Conservation (phyloP, 2,888 invertebrate species). For the Laspeyria flexula region DNA sequence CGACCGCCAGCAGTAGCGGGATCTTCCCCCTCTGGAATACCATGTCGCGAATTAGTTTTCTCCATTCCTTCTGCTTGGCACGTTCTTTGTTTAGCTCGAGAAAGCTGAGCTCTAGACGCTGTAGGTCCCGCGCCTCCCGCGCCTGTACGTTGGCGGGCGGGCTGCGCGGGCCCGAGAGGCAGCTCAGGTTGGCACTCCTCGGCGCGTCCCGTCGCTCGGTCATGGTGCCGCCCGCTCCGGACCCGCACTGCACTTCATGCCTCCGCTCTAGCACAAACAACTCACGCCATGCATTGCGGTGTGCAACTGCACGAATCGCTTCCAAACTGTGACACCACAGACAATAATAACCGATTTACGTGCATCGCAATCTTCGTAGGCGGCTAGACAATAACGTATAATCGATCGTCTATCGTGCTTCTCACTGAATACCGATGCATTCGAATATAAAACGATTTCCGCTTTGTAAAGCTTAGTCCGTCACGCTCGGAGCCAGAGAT, state of each 20-base stretch:
- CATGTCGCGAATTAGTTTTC: slow-evolving; percentile 86
- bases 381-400: slow-evolving; percentile 66
- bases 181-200: slow-evolving; percentile 61
- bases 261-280: slow-evolving; percentile 61
- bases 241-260: slow-evolving; percentile 60
- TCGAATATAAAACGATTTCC: slow-evolving; percentile 61
- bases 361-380: slow-evolving; percentile 72
- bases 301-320: slow-evolving; percentile 72
- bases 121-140: slow-evolving; percentile 68
- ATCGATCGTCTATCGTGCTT: slow-evolving; percentile 74
- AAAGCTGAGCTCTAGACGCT: slow-evolving; percentile 81
- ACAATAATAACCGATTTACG: slow-evolving; percentile 72
- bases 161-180: slow-evolving; percentile 62
- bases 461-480: slow-evolving; percentile 52
- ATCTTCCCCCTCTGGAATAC: slow-evolving; percentile 95
- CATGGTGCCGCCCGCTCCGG: slow-evolving; percentile 49
- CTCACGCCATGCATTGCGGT: slow-evolving; percentile 66
- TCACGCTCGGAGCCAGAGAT: slow-evolving; percentile 57
- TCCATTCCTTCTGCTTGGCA: slow-evolving; percentile 83
- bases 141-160: slow-evolving; percentile 66
- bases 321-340: slow-evolving; percentile 72
- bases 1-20: slow-evolving; percentile 96
- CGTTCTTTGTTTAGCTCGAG: slow-evolving; percentile 83
- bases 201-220: slow-evolving; percentile 65
- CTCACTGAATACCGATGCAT: slow-evolving; percentile 62